Conservation (phyloP, 1,140 invertebrate genomes). For the Aphelinus certus region DNA sequence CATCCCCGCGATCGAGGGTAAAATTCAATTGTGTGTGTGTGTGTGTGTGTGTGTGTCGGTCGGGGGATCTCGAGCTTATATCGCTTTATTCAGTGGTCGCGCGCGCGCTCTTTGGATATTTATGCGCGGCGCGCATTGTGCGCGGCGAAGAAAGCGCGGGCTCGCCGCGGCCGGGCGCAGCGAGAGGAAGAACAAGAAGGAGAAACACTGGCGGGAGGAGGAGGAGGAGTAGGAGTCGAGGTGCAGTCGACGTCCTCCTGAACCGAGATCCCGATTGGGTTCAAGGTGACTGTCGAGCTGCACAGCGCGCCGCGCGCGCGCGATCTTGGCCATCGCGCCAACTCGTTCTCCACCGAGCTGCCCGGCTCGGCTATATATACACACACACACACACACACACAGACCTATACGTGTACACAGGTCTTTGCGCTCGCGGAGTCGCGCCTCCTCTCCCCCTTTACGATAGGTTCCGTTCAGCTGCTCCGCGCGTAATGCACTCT, state of each 20-base stretch:
- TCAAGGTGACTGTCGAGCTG: constrained; percentile 51
- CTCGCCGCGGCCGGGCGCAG: too few relatives aligned
- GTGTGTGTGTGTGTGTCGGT: neutral
- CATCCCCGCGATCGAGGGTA: neutral
- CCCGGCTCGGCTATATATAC: too few relatives aligned
- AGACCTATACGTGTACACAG: neutral
- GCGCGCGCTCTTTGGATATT: constrained; percentile 5
- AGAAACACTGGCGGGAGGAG: constrained; percentile 1
- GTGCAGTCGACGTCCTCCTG: constrained; percentile 39
- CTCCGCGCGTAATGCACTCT: constrained; percentile 32
- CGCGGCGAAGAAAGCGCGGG: neutral
- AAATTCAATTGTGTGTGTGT: constrained; percentile 20
- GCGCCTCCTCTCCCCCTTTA: constrained; percentile 45
- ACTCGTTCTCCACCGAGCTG: neutral
- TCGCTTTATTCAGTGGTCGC: constrained; percentile 34
- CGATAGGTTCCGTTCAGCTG: constrained; percentile 34
- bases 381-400: neutral
- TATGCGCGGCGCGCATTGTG: constrained; percentile 27
- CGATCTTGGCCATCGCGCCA: constrained; percentile 31
- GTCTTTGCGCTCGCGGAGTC: constrained; percentile 32
- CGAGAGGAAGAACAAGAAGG: neutral
- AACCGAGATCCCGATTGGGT: constrained; percentile 41
- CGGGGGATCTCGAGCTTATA: neutral
- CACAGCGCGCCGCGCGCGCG: constrained; percentile 32
- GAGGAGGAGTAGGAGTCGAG: neutral